phyloP scores from a whole-genome alignment of 1,140 invertebrate genomes.

The Phthorimaea operculella region DNA sequence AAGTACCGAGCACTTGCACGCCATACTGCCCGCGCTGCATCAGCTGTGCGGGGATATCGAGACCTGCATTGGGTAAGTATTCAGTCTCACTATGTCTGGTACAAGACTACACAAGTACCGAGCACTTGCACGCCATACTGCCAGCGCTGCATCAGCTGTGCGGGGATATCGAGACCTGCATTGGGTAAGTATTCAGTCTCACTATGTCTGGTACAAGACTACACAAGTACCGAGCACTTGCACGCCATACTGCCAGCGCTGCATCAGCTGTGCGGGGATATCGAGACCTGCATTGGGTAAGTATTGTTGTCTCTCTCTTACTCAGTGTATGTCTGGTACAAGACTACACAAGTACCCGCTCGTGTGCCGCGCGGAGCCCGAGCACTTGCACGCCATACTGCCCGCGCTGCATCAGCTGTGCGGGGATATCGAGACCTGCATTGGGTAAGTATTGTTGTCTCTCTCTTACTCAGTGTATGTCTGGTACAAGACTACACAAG shows the following conservation, averaged over 20 bases:
- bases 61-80: no score
- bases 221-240: constrained; percentile 27
- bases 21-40: constrained; percentile 37
- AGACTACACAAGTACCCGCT: constrained; percentile 29
- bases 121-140: constrained; percentile 37
- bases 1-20: constrained; percentile 40
- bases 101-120: no score
- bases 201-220: no score
- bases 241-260: constrained; percentile 40
- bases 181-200: no score
- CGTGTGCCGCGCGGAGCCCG: constrained; percentile 38
- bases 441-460: background rate
- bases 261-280: constrained; percentile 33
- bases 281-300: constrained; percentile 20
- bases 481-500: constrained; percentile 16
- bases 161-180: constrained; percentile 28
- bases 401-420: constrained; percentile 37
- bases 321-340: no score
- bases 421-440: constrained; percentile 27
- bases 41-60: constrained; percentile 36
- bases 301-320: background rate
- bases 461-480: no score
- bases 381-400: constrained; percentile 38
- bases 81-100: no score
- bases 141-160: constrained; percentile 37